Percentiles rank a stretch among this genome's conserved stretches.
phyloP scores from a whole-genome alignment of 2,797 vertebrate species.

The Chanos chanos region DNA sequence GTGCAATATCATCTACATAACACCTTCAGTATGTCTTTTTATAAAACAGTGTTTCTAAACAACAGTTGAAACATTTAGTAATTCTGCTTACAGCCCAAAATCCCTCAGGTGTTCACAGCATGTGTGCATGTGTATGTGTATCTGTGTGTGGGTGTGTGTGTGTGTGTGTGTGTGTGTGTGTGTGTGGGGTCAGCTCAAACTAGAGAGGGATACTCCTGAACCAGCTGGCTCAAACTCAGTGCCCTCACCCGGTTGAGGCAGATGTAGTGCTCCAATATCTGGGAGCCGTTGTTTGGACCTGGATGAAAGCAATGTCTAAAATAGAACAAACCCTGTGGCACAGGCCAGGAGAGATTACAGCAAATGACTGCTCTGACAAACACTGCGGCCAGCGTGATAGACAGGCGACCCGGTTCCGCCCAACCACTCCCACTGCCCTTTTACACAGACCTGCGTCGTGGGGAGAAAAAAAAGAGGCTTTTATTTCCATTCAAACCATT shows the following conservation, averaged over 20 bases:
- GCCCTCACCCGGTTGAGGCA: background rate
- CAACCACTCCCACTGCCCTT: conserved; percentile 35
- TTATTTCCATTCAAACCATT: conserved; percentile 42
- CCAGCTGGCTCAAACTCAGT: conserved; percentile 27
- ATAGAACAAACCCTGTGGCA: conserved; percentile 53
- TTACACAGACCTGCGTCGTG: conserved; percentile 20
- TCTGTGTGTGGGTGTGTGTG: too few species aligned
- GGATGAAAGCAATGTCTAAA: conserved; percentile 53
- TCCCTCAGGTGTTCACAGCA: too few species aligned
- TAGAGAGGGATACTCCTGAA: too few species aligned
- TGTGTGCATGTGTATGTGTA: too few species aligned
- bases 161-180: too few species aligned
- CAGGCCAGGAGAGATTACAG: conserved; percentile 63
- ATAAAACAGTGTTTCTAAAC: too few species aligned
- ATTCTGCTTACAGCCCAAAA: too few species aligned
- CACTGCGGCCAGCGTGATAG: background rate
- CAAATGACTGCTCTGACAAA: conserved; percentile 64
- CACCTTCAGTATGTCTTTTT: too few species aligned
- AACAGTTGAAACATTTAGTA: too few species aligned
- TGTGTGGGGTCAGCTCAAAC: too few species aligned
- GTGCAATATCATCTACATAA: too few species aligned
- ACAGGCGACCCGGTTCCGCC: conserved; percentile 37
- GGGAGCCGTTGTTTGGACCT: conserved; percentile 50
- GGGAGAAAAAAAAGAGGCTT: conserved; percentile 32
- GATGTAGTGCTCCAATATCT: conserved; percentile 18